Evolutionary conservation across 1,140 invertebrate genomes (phyloP).

Genomic region (Nomia melanderi): DNA sequence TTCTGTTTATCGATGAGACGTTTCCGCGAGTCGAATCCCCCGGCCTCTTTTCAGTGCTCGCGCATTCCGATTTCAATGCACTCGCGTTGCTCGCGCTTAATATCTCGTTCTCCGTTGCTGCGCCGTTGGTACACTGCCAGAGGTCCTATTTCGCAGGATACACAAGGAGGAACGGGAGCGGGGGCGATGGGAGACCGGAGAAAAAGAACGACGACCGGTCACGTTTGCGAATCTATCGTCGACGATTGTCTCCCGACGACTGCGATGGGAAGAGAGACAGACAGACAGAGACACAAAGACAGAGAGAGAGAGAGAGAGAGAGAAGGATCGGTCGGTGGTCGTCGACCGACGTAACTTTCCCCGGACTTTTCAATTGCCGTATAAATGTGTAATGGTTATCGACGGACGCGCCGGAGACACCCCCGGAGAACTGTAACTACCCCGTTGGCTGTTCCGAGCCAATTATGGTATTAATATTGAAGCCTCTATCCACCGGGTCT

Average conservation of each 20-base stretch:
- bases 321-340: not conserved
- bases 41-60: not conserved
- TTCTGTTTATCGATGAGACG: not conserved
- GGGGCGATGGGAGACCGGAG: not conserved
- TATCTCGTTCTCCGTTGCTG: not conserved
- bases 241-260: conserved; percentile 4
- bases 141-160: not conserved
- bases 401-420: not conserved
- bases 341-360: conserved; percentile 19
- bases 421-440: conserved; percentile 29
- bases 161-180: too few relatives aligned
- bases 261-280: too few relatives aligned
- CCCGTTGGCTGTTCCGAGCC: conserved; percentile 20
- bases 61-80: not conserved
- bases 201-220: conserved; percentile 5
- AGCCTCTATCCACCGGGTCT: conserved; percentile 10
- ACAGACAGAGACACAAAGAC: too few relatives aligned
- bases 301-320: not conserved
- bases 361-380: conserved; percentile 41
- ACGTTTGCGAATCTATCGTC: conserved; percentile 21
- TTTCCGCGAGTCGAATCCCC: not conserved
- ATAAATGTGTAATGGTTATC: conserved; percentile 45
- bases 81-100: not conserved
- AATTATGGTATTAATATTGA: conserved; percentile 48
- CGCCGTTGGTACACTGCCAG: conserved; percentile 12